phyloP scores from a whole-genome alignment of 1,140 invertebrate genomes.

The Linepithema humile region DNA sequence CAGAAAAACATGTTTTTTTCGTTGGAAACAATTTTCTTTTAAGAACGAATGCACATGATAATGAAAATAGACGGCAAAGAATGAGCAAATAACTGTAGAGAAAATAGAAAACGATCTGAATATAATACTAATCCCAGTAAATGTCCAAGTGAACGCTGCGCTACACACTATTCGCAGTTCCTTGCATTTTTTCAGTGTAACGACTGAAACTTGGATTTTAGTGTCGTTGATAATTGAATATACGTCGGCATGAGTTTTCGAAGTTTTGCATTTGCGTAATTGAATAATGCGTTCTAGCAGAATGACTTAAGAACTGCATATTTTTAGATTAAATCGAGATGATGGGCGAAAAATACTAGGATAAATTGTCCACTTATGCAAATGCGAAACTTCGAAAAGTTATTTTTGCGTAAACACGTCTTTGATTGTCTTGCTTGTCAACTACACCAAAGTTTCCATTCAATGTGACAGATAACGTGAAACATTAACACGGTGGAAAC shows the following conservation, averaged over 20 bases:
- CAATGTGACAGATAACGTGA: background rate
- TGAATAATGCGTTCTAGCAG: background rate
- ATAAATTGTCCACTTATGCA: conserved; percentile 2
- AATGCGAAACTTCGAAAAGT: background rate
- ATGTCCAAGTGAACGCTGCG: background rate
- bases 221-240: background rate
- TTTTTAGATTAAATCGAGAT: background rate
- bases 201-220: background rate
- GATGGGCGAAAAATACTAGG: background rate
- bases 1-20: background rate
- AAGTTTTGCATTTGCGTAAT: background rate
- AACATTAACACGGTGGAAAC: too few species aligned
- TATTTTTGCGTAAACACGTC: background rate
- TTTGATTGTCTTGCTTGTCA: background rate
- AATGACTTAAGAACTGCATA: background rate
- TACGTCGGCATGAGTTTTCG: background rate
- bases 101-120: background rate
- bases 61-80: background rate
- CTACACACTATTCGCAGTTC: background rate
- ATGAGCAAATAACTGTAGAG: background rate
- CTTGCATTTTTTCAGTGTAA: background rate
- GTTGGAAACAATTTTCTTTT: background rate
- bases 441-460: background rate
- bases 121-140: background rate
- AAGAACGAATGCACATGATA: background rate